Evolutionary conservation across 37 sponge, comb jelly and placozoan genomes (phyloP).

Genomic region (Aplysina aerophoba): DNA sequence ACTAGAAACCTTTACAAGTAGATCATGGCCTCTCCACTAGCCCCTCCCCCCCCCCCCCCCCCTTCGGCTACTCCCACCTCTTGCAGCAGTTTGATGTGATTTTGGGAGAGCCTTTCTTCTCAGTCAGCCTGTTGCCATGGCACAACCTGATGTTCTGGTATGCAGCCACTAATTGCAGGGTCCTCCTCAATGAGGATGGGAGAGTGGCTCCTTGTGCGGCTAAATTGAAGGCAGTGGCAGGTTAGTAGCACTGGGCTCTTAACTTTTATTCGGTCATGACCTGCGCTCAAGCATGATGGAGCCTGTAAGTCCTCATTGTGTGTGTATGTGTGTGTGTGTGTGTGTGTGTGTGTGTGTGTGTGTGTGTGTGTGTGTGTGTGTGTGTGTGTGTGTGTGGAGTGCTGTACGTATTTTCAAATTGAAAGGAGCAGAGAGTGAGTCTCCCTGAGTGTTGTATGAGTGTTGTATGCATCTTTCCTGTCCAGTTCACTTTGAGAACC

Average conservation of each 20-base stretch:
- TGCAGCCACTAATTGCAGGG: slow-evolving; percentile 27
- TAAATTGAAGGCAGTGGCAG: slow-evolving; percentile 66
- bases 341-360: neutral
- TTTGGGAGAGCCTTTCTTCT: slow-evolving; percentile 82
- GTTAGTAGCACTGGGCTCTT: slow-evolving; percentile 31
- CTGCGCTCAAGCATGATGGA: neutral
- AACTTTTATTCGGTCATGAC: neutral
- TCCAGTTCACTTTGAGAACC: slow-evolving; percentile 69
- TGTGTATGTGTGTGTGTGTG: neutral
- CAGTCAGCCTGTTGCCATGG: slow-evolving; percentile 74
- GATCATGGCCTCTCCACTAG: too few species aligned
- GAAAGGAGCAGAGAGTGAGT: too few species aligned
- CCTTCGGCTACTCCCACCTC: neutral
- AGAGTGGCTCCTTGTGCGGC: slow-evolving; percentile 48
- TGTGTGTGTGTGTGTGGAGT: slow-evolving; percentile 17
- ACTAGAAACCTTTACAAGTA: neutral
- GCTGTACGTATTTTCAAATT: too few species aligned
- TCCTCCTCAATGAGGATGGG: slow-evolving; percentile 26
- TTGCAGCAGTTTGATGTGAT: slow-evolving; percentile 45
- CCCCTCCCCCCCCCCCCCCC: too few species aligned
- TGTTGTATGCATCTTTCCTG: neutral
- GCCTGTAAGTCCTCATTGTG: neutral
- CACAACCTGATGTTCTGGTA: slow-evolving; percentile 86
- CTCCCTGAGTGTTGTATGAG: too few species aligned
- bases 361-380: neutral